A percentile compares a stretch with the other conserved stretches of the same genome.
These are phyloP conservation scores for Dissostichus mawsoni DNA, from an alignment of 2,113 vertebrate genomes.

Conservation along the genomic window DNA sequence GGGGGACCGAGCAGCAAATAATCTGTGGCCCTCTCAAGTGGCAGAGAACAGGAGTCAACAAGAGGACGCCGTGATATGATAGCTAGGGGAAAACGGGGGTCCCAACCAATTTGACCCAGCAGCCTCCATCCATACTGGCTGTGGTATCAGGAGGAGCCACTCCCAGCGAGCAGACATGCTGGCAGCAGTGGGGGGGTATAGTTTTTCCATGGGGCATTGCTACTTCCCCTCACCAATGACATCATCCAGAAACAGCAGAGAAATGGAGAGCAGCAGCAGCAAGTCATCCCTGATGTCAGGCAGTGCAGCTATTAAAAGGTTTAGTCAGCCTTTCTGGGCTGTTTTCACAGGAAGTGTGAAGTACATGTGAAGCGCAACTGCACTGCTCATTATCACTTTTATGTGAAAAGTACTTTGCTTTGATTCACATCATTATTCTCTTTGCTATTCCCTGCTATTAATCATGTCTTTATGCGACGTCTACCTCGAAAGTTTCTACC, in stretches of 20 bases:
- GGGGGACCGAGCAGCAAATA: constrained; percentile 56
- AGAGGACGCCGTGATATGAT: constrained; percentile 78
- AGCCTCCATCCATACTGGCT: constrained; percentile 56
- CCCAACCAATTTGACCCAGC: constrained; percentile 53
- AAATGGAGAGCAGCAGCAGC: constrained; percentile 36
- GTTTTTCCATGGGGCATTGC: constrained; percentile 64
- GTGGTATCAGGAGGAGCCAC: constrained; percentile 70
- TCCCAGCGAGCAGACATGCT: constrained; percentile 70
- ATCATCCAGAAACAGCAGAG: constrained; percentile 53
- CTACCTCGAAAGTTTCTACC: constrained; percentile 60
- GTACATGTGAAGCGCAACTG: constrained; percentile 25
- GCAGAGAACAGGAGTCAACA: constrained; percentile 77
- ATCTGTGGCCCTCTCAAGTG: constrained; percentile 76
- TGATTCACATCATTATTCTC: constrained; percentile 55
- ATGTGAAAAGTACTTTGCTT: constrained; percentile 41
- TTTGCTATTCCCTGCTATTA: constrained; percentile 44
- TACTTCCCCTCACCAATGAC: constrained; percentile 64
- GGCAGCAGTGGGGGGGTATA: constrained; percentile 66
- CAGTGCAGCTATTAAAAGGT: constrained; percentile 52
- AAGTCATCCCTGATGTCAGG: constrained; percentile 62
- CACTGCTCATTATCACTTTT: constrained; percentile 33
- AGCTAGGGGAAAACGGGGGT: constrained; percentile 55
- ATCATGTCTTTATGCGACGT: constrained; percentile 61
- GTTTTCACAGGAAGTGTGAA: constrained; percentile 21
- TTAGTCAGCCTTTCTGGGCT: constrained; percentile 51